phyloP scores from a whole-genome alignment of 2,797 vertebrate species.

The Acridotheres tristis region DNA sequence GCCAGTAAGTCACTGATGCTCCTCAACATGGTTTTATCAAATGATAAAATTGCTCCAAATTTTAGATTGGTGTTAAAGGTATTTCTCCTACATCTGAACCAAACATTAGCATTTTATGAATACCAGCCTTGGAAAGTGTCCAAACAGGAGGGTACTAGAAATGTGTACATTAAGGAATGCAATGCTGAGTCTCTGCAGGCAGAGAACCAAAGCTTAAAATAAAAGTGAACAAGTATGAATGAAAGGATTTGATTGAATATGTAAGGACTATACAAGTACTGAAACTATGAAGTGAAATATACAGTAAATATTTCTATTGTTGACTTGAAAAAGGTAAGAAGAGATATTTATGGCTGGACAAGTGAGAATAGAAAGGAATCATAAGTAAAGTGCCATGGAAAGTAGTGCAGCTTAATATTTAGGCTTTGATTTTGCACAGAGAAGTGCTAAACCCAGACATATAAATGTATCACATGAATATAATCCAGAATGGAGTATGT shows the following conservation, averaged over 20 bases:
- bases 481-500: not conserved
- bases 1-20: constrained; percentile 1
- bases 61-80: not conserved
- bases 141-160: constrained; percentile 50
- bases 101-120: constrained; percentile 11
- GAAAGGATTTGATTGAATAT: constrained; percentile 58
- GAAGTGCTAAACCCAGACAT: not conserved
- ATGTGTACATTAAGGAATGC: constrained; percentile 24
- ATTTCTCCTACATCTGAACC: not conserved
- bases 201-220: constrained; percentile 54
- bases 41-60: not conserved
- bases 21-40: constrained; percentile 9
- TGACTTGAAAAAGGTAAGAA: constrained; percentile 59
- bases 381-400: constrained; percentile 24
- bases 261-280: constrained; percentile 45
- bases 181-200: constrained; percentile 42
- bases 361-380: not conserved
- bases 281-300: constrained; percentile 61
- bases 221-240: constrained; percentile 61
- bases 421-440: constrained; percentile 2
- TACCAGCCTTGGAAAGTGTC: constrained; percentile 34
- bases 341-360: not conserved
- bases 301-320: constrained; percentile 41
- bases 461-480: not conserved
- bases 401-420: constrained; percentile 23